Evolutionary conservation across 1,140 invertebrate genomes (phyloP), one percentile per base, ranked within the genome.

Genomic region (Trichonephila clavata): DNA sequence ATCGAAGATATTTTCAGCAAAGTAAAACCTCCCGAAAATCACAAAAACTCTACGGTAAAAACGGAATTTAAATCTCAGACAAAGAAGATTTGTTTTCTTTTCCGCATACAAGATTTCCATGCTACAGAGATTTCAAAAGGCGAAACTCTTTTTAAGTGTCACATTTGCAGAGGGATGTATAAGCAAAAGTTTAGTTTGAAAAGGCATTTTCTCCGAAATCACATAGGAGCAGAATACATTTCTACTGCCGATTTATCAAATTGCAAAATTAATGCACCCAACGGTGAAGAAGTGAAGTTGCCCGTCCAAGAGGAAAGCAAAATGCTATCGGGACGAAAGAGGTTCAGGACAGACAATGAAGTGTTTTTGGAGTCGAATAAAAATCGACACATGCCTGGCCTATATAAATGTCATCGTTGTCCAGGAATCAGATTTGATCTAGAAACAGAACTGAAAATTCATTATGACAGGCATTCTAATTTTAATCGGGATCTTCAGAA

Each of bases 101-200:
- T 83, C 21, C 80, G 80, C 21, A 18, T 83, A 7, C 18, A 50
- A n/a, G 80, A 83, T 10, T 83, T 18, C 10, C 6, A 21, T 4
- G 4, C 2, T 24, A 94, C 93, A 89, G 95, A 0, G 50, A 50
- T 50, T 10, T 50, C 50, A 10, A 50, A 50, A 65, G 95, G 95
- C n/a, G 95, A 95, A 32, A 96, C 95, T 81, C 32, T 96, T n/a
- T 96, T 95, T 90, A 95, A 95, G 39, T 97, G 97, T 95, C 96
- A 97, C 94, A 95, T 97, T 32, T 97, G 97, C 95, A 94, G 94
- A 10, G 95, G 95, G 7, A 94, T 96, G 1, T 97, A 97, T 94
- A 95, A 96, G 61, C 96, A 96, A 92, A 95, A 95, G n/a, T 96
- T 96, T 92, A 97, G 96, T 94, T 94, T 97, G 7, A 97, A 97